Conservation (phyloP, 2,888 invertebrate species). For the Eupithecia insigniata region DNA sequence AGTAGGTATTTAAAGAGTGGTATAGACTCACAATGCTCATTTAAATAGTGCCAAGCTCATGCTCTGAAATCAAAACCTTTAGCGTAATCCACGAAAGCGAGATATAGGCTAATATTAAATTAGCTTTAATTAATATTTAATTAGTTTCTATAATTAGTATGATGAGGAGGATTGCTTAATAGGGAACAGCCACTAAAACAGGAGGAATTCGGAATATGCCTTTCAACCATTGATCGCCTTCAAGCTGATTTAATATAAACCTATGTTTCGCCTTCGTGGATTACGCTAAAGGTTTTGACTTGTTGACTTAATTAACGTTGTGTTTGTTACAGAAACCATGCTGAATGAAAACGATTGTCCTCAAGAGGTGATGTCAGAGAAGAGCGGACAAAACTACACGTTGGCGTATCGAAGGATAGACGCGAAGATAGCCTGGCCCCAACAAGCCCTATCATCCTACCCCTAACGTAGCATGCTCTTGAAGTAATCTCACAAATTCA, state of each 20-base stretch:
- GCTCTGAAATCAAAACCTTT: neutral
- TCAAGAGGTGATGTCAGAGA: slow-evolving; percentile 90
- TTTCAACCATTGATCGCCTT: too few species aligned
- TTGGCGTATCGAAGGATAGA: slow-evolving; percentile 98
- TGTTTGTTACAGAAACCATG: slow-evolving; percentile 88
- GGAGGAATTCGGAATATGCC: too few species aligned
- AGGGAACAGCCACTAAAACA: too few species aligned
- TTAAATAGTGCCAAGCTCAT: neutral
- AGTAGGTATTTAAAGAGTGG: too few species aligned
- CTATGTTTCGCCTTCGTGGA: too few species aligned
- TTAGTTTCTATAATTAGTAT: too few species aligned
- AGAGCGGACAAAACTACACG: slow-evolving; percentile 92
- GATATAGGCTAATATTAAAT: too few species aligned
- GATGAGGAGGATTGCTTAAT: too few species aligned
- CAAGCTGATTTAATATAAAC: too few species aligned
- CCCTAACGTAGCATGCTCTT: slow-evolving; percentile 55
- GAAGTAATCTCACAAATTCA: slow-evolving; percentile 34
- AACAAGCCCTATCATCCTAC: slow-evolving; percentile 80
- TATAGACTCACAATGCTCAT: neutral
- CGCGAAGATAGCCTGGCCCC: slow-evolving; percentile 98
- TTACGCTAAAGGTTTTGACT: too few species aligned
- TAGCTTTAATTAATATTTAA: too few species aligned
- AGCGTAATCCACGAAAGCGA: neutral
- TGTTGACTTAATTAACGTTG: slow-evolving; percentile 8
- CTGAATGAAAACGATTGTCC: slow-evolving; percentile 95